phyloP scores from a whole-genome alignment of 2,797 vertebrate genomes.

The Malacoctenus gilli region DNA sequence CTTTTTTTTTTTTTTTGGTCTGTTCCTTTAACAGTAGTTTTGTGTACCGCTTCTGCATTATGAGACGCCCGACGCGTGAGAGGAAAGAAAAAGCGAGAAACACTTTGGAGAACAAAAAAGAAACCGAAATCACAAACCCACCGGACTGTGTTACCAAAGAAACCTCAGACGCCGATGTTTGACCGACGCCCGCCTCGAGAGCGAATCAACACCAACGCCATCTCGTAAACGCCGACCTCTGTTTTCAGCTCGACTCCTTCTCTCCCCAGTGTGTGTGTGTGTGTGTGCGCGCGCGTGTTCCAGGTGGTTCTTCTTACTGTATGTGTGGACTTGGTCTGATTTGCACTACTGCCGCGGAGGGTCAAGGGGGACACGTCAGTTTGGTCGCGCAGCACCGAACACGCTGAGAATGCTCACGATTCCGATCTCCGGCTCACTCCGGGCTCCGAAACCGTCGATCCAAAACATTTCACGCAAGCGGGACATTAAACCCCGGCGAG shows the following conservation, averaged over 20 bases:
- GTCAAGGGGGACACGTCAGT: slow-evolving; percentile 22
- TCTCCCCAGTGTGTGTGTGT: slow-evolving; percentile 28
- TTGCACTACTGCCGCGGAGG: slow-evolving; percentile 89
- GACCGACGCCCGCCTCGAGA: slow-evolving; percentile 64
- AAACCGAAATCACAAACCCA: slow-evolving; percentile 62
- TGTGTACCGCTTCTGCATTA: slow-evolving; percentile 81
- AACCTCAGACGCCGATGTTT: slow-evolving; percentile 85
- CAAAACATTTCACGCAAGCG: too few species aligned
- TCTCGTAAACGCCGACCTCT: slow-evolving; percentile 26
- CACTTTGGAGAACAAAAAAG: slow-evolving; percentile 59
- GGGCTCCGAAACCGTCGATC: too few species aligned
- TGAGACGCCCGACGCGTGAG: slow-evolving; percentile 77
- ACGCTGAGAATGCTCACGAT: too few species aligned
- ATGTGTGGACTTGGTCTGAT: slow-evolving; percentile 86
- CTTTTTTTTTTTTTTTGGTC: slow-evolving; percentile 55
- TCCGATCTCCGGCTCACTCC: too few species aligned
- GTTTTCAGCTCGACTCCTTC: slow-evolving; percentile 54
- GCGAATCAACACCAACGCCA: too few species aligned
- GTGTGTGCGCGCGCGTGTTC: too few species aligned
- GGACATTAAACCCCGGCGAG: too few species aligned
- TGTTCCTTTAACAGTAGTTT: slow-evolving; percentile 73
- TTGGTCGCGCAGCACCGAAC: slow-evolving; percentile 35
- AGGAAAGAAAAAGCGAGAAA: slow-evolving; percentile 56
- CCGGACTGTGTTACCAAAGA: slow-evolving; percentile 96
- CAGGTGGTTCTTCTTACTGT: slow-evolving; percentile 70